A percentile compares a stretch with the other conserved stretches of the same genome.
Evolutionary conservation across 2,888 invertebrate species (phyloP).

Genomic region (Unio pictorum): DNA sequence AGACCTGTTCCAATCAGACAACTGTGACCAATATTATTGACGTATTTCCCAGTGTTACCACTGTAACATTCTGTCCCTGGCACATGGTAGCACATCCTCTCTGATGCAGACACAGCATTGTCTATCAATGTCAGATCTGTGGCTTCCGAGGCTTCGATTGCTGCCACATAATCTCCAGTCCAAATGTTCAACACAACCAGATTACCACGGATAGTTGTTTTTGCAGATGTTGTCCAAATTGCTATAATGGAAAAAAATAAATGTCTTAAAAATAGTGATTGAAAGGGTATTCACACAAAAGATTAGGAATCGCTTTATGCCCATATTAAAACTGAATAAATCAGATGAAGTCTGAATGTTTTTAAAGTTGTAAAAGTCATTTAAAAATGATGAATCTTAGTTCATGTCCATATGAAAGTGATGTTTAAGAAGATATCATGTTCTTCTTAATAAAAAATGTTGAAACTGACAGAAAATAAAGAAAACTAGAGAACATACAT

Average conservation of each 20-base stretch:
- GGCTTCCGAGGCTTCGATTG: slow-evolving; percentile 20
- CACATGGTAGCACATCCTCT: slow-evolving; percentile 50
- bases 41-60: slow-evolving; percentile 22
- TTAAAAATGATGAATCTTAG: too few relatives aligned
- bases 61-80: slow-evolving; percentile 37
- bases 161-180: slow-evolving; percentile 49
- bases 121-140: slow-evolving; percentile 37
- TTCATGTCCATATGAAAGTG: too few relatives aligned
- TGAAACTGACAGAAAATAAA: too few relatives aligned
- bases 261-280: neutral
- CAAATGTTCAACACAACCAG: slow-evolving; percentile 51
- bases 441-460: too few relatives aligned
- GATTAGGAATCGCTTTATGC: too few relatives aligned
- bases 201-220: slow-evolving; percentile 47
- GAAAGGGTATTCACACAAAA: too few relatives aligned
- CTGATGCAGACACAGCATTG: slow-evolving; percentile 61
- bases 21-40: slow-evolving; percentile 49
- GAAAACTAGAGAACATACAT: too few relatives aligned
- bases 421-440: too few relatives aligned
- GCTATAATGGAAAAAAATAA: slow-evolving; percentile 29
- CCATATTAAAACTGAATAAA: too few relatives aligned
- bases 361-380: too few relatives aligned
- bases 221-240: slow-evolving; percentile 42
- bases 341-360: too few relatives aligned
- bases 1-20: slow-evolving; percentile 42